Percentiles rank a stretch among this genome's conserved stretches.
phyloP scores from a whole-genome alignment of 2,888 invertebrate genomes.

The Pycnomerus fuliginosus region DNA sequence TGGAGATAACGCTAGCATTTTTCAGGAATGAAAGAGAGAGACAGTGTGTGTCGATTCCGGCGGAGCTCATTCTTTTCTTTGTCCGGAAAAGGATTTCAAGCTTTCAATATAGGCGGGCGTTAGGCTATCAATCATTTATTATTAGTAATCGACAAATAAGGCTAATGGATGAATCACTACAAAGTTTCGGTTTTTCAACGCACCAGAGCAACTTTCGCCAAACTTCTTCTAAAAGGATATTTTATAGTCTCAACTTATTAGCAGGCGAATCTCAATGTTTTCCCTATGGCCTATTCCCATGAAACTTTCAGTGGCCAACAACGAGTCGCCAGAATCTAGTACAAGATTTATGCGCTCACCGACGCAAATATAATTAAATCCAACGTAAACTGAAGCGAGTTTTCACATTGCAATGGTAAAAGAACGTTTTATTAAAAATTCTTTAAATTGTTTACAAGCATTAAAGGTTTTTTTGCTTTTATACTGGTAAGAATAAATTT shows the following conservation, averaged over 20 bases:
- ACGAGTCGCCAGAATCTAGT: too few species aligned
- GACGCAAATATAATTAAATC: constrained; percentile 21
- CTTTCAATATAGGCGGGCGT: constrained; percentile 29
- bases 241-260: too few species aligned
- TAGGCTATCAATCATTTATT: constrained; percentile 37
- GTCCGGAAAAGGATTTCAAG: constrained; percentile 26
- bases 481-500: too few species aligned
- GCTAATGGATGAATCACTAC: constrained; percentile 37
- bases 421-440: constrained; percentile 26
- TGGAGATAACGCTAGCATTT: constrained; percentile 3
- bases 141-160: constrained; percentile 37
- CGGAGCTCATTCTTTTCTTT: constrained; percentile 16
- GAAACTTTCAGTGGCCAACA: too few species aligned
- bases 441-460: constrained; percentile 20
- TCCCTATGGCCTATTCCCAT: too few species aligned
- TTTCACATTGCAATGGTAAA: constrained; percentile 18
- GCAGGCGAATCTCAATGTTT: too few species aligned
- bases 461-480: too few species aligned
- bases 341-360: constrained; percentile 19
- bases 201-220: too few species aligned
- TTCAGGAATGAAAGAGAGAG: constrained; percentile 8
- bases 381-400: constrained; percentile 19
- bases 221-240: too few species aligned
- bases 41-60: constrained; percentile 6
- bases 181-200: too few species aligned